phyloP scores from a whole-genome alignment of 2,797 vertebrate species.

The Margarornis squamiger region DNA sequence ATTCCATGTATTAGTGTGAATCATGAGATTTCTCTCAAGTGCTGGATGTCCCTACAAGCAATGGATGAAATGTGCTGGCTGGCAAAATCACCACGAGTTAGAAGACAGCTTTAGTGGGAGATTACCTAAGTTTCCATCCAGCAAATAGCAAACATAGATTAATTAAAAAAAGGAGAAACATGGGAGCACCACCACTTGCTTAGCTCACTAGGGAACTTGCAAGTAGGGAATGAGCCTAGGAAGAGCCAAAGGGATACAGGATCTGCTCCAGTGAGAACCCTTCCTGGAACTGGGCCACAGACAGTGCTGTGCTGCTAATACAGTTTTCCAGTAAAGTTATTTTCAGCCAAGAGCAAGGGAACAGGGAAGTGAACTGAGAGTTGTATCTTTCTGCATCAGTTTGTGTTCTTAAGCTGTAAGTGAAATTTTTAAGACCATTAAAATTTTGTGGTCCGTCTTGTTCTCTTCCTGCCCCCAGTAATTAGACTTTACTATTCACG shows the following conservation, averaged over 20 bases:
- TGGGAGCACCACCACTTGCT: fast-evolving
- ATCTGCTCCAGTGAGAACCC: fast-evolving
- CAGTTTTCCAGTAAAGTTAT: neutral
- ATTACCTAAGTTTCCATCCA: neutral
- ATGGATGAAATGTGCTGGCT: neutral
- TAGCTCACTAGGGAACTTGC: neutral
- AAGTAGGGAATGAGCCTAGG: neutral
- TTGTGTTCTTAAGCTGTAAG: neutral
- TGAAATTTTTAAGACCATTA: neutral
- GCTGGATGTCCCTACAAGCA: neutral
- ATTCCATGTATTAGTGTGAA: neutral
- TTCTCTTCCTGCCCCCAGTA: fast-evolving
- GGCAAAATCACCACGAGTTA: neutral
- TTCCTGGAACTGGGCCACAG: neutral
- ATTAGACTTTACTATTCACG: neutral
- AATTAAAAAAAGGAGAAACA: fast-evolving
- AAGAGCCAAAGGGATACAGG: fast-evolving
- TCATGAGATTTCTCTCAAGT: neutral
- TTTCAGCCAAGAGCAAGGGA: neutral
- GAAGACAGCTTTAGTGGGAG: neutral
- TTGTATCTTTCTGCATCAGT: neutral
- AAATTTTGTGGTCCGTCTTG: neutral
- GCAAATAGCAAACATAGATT: neutral
- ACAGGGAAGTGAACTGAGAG: neutral
- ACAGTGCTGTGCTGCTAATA: neutral